Percentiles rank a stretch among this genome's conserved stretches.
These are phyloP conservation scores for Loriculus beryllinus DNA, from an alignment of 2,797 vertebrate genomes.

Conservation along the genomic window DNA sequence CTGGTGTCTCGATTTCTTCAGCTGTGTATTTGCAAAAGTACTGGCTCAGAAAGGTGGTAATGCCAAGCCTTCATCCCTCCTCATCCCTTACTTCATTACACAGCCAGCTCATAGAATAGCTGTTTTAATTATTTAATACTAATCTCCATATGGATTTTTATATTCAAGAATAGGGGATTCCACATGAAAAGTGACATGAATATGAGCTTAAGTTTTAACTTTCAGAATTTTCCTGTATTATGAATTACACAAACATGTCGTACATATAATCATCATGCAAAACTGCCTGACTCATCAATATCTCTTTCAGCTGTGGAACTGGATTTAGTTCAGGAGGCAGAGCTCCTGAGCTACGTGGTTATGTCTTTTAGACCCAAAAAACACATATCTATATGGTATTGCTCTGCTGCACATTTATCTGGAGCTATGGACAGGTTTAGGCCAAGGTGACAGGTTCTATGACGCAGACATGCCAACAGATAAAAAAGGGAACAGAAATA, in stretches of 20 bases:
- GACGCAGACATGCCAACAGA: not conserved
- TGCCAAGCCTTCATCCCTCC: not conserved
- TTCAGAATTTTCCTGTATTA: not conserved
- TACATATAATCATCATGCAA: not conserved
- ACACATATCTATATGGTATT: not conserved
- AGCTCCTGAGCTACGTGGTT: not conserved
- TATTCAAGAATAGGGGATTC: not conserved
- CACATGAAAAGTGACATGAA: not conserved
- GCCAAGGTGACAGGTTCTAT: not conserved
- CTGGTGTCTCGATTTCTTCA: not conserved
- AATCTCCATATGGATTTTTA: not conserved
- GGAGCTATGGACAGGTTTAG: not conserved
- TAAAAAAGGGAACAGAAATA: not conserved
- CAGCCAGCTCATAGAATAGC: not conserved
- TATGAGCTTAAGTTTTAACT: not conserved
- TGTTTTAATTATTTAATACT: not conserved
- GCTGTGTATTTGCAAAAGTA: not conserved
- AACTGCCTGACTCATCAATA: not conserved
- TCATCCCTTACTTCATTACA: not conserved
- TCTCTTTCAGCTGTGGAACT: not conserved
- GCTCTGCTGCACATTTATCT: not conserved
- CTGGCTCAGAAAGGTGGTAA: not conserved
- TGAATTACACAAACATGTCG: not conserved
- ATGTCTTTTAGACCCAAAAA: not conserved
- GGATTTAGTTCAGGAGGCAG: not conserved